Evolutionary conservation across 2,888 invertebrate genomes (phyloP), one percentile per base, ranked within the genome.

Genomic region (Scelioninae gen. 1): DNA sequence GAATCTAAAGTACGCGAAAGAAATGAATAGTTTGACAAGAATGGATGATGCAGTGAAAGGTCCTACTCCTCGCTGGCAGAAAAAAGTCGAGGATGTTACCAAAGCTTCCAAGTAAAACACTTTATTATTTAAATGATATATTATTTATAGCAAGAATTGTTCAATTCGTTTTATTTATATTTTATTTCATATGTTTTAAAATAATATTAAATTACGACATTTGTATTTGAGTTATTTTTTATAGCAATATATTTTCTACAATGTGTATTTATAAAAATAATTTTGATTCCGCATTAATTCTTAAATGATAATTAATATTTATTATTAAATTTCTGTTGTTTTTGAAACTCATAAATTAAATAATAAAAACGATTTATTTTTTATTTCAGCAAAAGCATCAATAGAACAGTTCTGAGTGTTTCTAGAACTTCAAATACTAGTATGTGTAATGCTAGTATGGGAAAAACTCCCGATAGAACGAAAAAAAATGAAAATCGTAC

Each of bases 31-130:
- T 93, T 94, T 96, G 74, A 93, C 96, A 23, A 95, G 95, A 78
- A 94, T 97, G 94, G 97, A 97, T 87, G 96, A 96, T 0, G 95
- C 96, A 40, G 93, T 96, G 87, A 95, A 95, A 88, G 97, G 96
- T 0, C 96, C 97, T 15, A 92, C 94, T 53, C 96, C 97, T 38
- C 94, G 97, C 66, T 97, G 96, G 96, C 95, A 96, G 86, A 96
- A 95, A 88, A 95, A 95, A 88, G 94, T 94, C 84, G 93, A 94
- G 78, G 96, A 96, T 87, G 93, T 94, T 76, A 93, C 94, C 7
- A 94, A 93, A 85, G 53, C 77, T 53, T 87, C 90, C 7, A 90
- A 88, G 91, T 91, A 88, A 43, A 43, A n/a, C 23, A n/a, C n/a
- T n/a, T 23, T 23, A 23, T 2, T 23, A 2, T 23, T 23, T 4